Evolutionary conservation across 2,797 vertebrate species (phyloP).

Genomic region (Arctocebus calabarensis): DNA sequence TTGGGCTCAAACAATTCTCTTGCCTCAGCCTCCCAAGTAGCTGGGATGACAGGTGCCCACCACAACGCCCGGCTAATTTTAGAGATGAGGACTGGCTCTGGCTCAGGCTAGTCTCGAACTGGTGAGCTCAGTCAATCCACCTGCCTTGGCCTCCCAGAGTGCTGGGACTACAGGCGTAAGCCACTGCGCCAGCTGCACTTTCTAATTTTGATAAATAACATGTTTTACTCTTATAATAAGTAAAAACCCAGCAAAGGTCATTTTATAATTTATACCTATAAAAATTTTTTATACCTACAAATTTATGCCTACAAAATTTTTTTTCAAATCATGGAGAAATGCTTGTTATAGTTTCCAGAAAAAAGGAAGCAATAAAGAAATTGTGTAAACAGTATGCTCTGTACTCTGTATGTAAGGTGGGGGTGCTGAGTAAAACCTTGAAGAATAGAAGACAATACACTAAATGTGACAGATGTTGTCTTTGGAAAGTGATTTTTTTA

Average conservation of each 20-base stretch:
- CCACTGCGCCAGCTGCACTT: background rate
- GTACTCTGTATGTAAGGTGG: background rate
- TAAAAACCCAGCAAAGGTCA: background rate
- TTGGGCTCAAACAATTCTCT: too few relatives aligned
- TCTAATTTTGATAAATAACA: background rate
- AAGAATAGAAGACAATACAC: background rate
- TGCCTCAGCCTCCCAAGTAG: too few relatives aligned
- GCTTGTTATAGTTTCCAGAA: background rate
- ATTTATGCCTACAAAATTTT: background rate
- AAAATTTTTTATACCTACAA: background rate
- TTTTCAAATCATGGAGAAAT: constrained; percentile 12
- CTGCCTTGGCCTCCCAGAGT: too few relatives aligned
- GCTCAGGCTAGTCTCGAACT: too few relatives aligned
- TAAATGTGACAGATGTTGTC: background rate
- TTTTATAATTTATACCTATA: background rate
- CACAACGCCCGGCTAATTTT: too few relatives aligned
- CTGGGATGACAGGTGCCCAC: too few relatives aligned
- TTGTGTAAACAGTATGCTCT: background rate
- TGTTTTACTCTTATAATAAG: background rate
- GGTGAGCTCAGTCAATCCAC: too few relatives aligned
- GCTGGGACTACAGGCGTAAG: too few relatives aligned
- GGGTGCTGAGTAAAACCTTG: background rate
- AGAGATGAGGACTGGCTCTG: too few relatives aligned
- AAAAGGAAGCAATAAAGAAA: background rate
- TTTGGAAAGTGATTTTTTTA: background rate